A percentile compares a stretch with the other conserved stretches of the same genome.
Conservation (phyloP, 2,888 invertebrate species). For the Osmoderma eremita region DNA sequence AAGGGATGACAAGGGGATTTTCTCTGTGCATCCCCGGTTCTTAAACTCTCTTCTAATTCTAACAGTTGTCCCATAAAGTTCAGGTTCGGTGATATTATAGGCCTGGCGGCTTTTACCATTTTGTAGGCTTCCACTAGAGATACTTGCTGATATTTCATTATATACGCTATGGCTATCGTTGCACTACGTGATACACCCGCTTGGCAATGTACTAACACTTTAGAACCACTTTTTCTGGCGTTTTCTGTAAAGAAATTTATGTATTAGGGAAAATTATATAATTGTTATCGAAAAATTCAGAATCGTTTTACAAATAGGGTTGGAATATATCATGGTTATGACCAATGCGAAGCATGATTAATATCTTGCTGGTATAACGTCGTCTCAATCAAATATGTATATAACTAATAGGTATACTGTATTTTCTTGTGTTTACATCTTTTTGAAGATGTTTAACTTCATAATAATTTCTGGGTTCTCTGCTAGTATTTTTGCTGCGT, state of each 20-base stretch:
- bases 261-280: not conserved
- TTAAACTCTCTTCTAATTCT: conserved; percentile 80
- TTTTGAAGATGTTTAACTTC: no score
- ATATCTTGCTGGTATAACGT: no score
- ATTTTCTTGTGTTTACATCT: no score
- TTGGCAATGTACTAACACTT: conserved; percentile 93
- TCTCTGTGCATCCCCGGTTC: conserved; percentile 60
- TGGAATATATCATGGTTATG: not conserved
- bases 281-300: not conserved
- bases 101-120: conserved; percentile 83
- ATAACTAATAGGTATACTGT: no score
- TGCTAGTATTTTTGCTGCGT: no score
- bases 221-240: conserved; percentile 74
- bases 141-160: conserved; percentile 88
- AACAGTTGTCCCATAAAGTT: conserved; percentile 93
- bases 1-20: conserved; percentile 64
- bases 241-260: conserved; percentile 69
- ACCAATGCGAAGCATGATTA: no score
- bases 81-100: conserved; percentile 93
- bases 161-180: conserved; percentile 93
- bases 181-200: conserved; percentile 95
- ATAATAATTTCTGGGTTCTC: no score
- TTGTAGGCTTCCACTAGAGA: conserved; percentile 88
- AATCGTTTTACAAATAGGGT: no score
- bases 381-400: no score